A percentile compares a stretch with the other conserved stretches of the same genome.
Conservation (phyloP, 2,797 vertebrate genomes). For the Triplophysa yarkandensis region DNA sequence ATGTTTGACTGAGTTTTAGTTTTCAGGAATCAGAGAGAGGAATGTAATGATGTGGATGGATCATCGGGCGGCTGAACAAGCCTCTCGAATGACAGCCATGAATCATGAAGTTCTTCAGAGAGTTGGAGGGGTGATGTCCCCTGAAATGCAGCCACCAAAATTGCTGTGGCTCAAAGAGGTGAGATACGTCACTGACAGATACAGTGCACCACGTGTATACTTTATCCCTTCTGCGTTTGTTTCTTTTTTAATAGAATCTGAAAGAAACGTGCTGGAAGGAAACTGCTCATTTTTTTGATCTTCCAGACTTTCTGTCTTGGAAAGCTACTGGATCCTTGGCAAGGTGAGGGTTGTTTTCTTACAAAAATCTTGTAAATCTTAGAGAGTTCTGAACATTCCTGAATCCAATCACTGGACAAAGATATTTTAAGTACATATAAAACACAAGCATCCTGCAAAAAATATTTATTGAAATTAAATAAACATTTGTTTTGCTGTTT, state of each 20-base stretch:
- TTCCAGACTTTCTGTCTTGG: conserved; percentile 95
- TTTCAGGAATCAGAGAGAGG: conserved; percentile 76
- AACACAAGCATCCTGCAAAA: no score
- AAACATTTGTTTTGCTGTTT: no score
- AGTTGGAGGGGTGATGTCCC: conserved; percentile 93
- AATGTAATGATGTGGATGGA: conserved; percentile 99
- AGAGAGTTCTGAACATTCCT: no score
- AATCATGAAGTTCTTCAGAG: conserved; percentile 80
- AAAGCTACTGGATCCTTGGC: conserved; percentile 90
- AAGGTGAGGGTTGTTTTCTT: conserved; percentile 74
- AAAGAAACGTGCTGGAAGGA: conserved; percentile 83
- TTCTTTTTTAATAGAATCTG: conserved; percentile 67
- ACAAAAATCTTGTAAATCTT: no score
- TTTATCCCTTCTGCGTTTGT: background rate
- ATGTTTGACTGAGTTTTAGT: background rate
- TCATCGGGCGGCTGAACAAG: conserved; percentile 87
- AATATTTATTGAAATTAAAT: no score
- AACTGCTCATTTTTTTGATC: conserved; percentile 90
- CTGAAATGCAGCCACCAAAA: conserved; percentile 97
- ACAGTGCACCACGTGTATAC: no score
- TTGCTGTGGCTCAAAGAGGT: conserved; percentile 97
- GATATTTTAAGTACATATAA: no score
- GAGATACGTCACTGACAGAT: no score
- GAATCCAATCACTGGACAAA: no score
- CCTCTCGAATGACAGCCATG: conserved; percentile 80